A percentile compares a stretch with the other conserved stretches of the same genome.
phyloP scores from a whole-genome alignment of 2,113 vertebrate species.

The Cnemophilus loriae region DNA sequence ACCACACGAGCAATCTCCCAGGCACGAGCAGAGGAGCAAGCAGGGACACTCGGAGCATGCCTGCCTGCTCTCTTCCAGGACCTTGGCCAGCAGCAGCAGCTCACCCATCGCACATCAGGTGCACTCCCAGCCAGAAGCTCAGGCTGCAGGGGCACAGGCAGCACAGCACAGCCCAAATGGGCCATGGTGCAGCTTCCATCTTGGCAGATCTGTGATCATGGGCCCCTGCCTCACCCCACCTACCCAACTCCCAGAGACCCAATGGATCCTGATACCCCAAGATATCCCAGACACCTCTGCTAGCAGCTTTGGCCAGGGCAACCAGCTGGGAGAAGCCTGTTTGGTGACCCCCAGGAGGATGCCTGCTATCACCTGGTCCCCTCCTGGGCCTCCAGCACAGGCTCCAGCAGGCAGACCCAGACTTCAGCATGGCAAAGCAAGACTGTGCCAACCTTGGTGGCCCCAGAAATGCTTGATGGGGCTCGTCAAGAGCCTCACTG shows the following conservation, averaged over 20 bases:
- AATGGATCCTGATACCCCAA: rapidly evolving
- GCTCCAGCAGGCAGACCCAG: background rate
- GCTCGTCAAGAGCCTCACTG: background rate
- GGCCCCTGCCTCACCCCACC: background rate
- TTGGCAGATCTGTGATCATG: background rate
- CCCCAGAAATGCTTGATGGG: rapidly evolving
- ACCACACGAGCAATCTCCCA: rapidly evolving
- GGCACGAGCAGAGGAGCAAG: rapidly evolving
- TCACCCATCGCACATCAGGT: rapidly evolving
- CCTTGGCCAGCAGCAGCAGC: background rate
- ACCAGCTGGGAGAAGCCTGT: background rate
- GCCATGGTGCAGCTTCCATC: background rate
- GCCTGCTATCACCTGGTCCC: background rate
- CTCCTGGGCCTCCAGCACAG: background rate
- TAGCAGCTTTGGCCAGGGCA: background rate
- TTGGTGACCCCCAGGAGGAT: background rate
- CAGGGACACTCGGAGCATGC: rapidly evolving
- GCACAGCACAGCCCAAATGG: background rate
- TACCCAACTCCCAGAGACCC: background rate
- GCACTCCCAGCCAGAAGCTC: background rate
- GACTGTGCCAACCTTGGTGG: background rate
- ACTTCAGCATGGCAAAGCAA: background rate
- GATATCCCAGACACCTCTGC: background rate
- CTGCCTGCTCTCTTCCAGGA: background rate
- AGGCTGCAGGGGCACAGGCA: background rate